Conservation (phyloP, 2,888 invertebrate species). For the Uropetala carovei region DNA sequence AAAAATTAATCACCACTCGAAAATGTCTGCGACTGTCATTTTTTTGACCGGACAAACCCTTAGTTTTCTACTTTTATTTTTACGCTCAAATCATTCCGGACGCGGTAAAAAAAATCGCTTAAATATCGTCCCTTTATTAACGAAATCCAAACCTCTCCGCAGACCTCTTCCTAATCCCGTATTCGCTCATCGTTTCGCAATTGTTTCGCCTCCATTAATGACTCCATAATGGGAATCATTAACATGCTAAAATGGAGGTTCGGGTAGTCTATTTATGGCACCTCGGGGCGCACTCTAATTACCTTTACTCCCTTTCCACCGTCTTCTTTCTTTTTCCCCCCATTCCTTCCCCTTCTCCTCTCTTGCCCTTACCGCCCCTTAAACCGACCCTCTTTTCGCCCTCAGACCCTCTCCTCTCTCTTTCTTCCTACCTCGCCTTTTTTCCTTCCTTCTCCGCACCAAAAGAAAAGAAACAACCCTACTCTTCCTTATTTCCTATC, state of each 20-base stretch:
- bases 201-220: conserved; percentile 23
- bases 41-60: too few relatives aligned
- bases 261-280: conserved; percentile 26
- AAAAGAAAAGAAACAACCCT: too few relatives aligned
- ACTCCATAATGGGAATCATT: conserved; percentile 23
- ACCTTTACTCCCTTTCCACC: neutral
- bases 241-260: conserved; percentile 18
- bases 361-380: too few relatives aligned
- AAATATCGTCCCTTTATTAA: neutral
- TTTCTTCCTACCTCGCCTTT: too few relatives aligned
- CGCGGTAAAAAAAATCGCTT: neutral
- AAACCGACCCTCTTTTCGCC: too few relatives aligned
- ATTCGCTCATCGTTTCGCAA: conserved; percentile 24
- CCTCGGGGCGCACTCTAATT: conserved; percentile 8
- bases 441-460: too few relatives aligned
- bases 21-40: too few relatives aligned
- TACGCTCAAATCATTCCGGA: neutral
- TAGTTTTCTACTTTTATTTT: neutral
- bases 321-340: too few relatives aligned
- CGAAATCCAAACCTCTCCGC: conserved; percentile 2
- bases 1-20: too few relatives aligned
- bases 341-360: too few relatives aligned
- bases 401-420: too few relatives aligned
- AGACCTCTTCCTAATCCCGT: neutral
- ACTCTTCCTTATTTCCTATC: too few relatives aligned